Base-by-base conservation (phyloP, 2,113 vertebrate species). In the Cettia cetti region DNA sequence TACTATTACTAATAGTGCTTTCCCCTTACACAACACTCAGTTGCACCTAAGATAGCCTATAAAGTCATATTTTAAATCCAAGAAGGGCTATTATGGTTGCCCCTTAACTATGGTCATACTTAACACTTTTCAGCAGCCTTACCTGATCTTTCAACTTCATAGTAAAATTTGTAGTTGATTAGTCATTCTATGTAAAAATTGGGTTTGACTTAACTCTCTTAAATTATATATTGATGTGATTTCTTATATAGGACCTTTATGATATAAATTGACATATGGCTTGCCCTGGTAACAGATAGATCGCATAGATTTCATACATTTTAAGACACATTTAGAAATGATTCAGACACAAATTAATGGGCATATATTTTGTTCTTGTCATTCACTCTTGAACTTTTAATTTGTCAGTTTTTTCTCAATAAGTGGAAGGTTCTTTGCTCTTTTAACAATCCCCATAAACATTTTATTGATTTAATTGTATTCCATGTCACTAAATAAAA, bases 401-500 rank as follows among this genome's bases (percentile, higher is more conserved):
- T 42, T 47, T 54, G 4, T 42, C 30, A 30, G 35, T 91, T 86
- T 42, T 39, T 71, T 78, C 87, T 69, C 49, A 85, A 19, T 7
- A 76, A 19, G 26, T 56, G 63, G 21, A 63, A 88, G n/a, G 24
- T 71, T 50, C 21, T 74, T 76, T 50, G 49, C 9, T 72, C 17
- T 78, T 89, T 85, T 74, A 81, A 88, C 45, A 92, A 75, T n/a
- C 10, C 23, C 57, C 40, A 89, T 88, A 92, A 92, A 90, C n/a
- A 71, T 81, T 93, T 81, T 76, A 94, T 90, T 77, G 69, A 91
- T 91, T 93, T 87, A 81, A 79, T 87, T 94, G 30, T 65, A 92
- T 95, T 94, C 75, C 18, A 93, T 92, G 61, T 47, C 85, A 91
- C 93, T 85, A 89, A 96, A 87, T 44, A 91, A 86, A 64, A 92